Percentiles rank a stretch among this genome's conserved stretches.
Evolutionary conservation across 2,888 invertebrate genomes (phyloP).

Genomic region (Dryobotodes eremita): DNA sequence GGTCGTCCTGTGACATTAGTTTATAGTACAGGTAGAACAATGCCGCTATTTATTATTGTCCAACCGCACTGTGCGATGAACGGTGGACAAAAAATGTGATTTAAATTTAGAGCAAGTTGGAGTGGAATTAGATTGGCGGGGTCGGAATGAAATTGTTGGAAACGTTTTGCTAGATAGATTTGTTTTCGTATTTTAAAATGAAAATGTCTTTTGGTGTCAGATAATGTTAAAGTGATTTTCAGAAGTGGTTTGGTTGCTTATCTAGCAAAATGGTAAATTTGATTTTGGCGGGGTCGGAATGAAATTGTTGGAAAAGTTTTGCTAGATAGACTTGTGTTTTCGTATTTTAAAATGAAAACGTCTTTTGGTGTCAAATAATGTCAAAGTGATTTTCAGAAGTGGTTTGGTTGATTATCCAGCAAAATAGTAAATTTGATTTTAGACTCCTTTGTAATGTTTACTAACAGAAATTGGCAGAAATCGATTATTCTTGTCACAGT

Average conservation of each 20-base stretch:
- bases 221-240: conserved; percentile 18
- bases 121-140: conserved; percentile 24
- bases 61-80: conserved; percentile 52
- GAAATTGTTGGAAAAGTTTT: no score
- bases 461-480: not conserved
- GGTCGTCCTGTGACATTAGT: conserved; percentile 65
- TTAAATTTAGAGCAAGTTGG: conserved; percentile 24
- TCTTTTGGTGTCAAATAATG: conserved; percentile 25
- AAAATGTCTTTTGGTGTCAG: conserved; percentile 13
- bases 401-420: not conserved
- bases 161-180: not conserved
- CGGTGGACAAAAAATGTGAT: conserved; percentile 50
- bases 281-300: no score
- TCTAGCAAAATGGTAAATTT: not conserved
- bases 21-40: conserved; percentile 69
- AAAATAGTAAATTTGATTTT: conserved; percentile 1
- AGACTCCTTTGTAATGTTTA: not conserved
- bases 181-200: conserved; percentile 9
- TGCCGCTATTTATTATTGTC: conserved; percentile 65
- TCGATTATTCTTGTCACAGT: not conserved
- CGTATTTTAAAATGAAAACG: conserved; percentile 4
- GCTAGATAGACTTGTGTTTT: conserved; percentile 10
- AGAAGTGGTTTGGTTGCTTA: conserved; percentile 4
- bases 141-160: conserved; percentile 17
- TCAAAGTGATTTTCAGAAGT: conserved; percentile 1